Evolutionary conservation across 2,797 vertebrate species (phyloP), one percentile per base, ranked within the genome.

Genomic region (Orientallactaga sibirica): DNA sequence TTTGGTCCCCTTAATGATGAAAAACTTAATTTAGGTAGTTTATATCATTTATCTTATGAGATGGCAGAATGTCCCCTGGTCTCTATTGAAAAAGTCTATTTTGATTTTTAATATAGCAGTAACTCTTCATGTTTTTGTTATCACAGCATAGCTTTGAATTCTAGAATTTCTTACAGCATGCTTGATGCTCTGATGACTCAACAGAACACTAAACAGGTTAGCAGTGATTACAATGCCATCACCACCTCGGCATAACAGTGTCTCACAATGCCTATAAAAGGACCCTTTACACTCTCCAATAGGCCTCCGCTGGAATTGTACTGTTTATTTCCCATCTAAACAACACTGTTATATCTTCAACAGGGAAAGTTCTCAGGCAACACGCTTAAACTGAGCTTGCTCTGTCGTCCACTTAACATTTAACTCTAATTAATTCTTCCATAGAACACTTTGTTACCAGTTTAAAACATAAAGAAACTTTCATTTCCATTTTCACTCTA

Each of bases 191-290:
- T 93, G 94, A 79, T 93, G 71, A 62, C 33, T 82, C 80, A 37
- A 62, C 78, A 76, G 76, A 78, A 91, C 75, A 96, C 75, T 94
- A 79, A 91, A 67, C 86, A 92, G 67, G 91, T 88, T 67, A 93
- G 75, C 90, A 92, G 66, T 74, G 86, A 92, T 86, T 88, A 74
- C 43, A 78, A 11, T 67, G 27, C 41, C 75, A 15, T 82, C 79
- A 62, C 33, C 64, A 86, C 37, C 8, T 61, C 58, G 71, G 73
- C 24, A 43, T 91, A 93, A 75, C 79, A 89, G 9, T 25, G 68
- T 68, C 29, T 96, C 82, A 24, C 29, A 70, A 70, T 80, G 71
- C 83, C 90, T 90, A 70, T 97, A 95, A 96, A 95, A 96, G 78
- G 66, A 94, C 48, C 14, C 33, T n/a, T 80, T 83, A 55, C 75